phyloP scores from a whole-genome alignment of 92 coral and sea anemone genomes.

The Blastomussa wellsi region DNA sequence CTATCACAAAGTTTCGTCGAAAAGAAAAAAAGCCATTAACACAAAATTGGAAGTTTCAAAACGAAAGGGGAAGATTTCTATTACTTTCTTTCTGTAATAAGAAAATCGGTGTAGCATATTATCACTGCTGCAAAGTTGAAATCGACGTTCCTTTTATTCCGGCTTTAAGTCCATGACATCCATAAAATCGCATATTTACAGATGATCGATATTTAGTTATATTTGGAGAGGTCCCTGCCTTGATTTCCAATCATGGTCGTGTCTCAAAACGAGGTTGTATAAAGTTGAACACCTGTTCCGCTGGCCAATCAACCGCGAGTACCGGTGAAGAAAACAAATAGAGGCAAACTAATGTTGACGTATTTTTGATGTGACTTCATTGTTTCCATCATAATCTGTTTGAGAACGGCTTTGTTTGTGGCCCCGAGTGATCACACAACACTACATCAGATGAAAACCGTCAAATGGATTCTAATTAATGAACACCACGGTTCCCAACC shows the following conservation, averaged over 20 bases:
- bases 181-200: neutral
- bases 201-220: no score
- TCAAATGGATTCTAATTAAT: conserved; percentile 28
- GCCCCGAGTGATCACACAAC: conserved; percentile 22
- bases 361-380: conserved; percentile 48
- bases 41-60: neutral
- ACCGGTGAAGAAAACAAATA: conserved; percentile 25
- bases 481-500: conserved; percentile 8
- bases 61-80: neutral
- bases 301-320: conserved; percentile 21
- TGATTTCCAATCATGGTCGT: neutral
- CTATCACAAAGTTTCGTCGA: neutral
- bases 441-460: conserved; percentile 9
- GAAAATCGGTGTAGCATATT: no score
- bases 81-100: no score
- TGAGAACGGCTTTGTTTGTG: conserved; percentile 42
- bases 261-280: conserved; percentile 28
- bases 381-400: conserved; percentile 38
- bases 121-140: neutral
- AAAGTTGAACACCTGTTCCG: conserved; percentile 26
- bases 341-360: conserved; percentile 39
- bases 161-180: neutral
- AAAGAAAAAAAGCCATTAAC: neutral
- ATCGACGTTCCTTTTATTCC: neutral
- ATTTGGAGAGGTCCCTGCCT: neutral